Evolutionary conservation across 92 coral and sea anemone species (phyloP), one percentile per base, ranked within the genome.

Genomic region (Epizoanthus rinbou): DNA sequence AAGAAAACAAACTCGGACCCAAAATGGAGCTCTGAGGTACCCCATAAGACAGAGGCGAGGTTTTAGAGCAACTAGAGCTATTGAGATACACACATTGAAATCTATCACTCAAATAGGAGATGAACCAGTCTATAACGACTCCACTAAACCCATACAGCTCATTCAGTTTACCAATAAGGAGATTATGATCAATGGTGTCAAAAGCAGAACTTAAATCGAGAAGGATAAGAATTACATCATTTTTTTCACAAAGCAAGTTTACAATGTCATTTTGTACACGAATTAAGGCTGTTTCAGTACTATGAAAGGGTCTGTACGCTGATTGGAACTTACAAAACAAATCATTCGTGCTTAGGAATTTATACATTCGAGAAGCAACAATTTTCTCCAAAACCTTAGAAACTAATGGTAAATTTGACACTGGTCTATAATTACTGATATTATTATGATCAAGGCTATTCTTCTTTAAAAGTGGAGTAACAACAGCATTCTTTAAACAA

Each of bases 141-240:
- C 69, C 69, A 56, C 56, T 60, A 60, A 78, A 60, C 65, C 83
- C 83, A 78, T 57, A 78, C 56, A 57, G 56, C 17, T 78, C 67
- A 19, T 78, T 64, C 0, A 78, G 83, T 57, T 13, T 78, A 4
- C 67, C 56, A 41, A 60, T 60, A 21, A 78, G 66, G 54, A 78
- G 64, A 60, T 64, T 60, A 24, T 78, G 83, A 60, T 78, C 83
- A 60, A 78, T 78, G 83, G 83, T 78, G 83, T 78, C 83, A 78
- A 78, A 78, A 16, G 83, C 83, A 60, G 83, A 60, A 56, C 83
- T 78, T 11, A 78, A 64, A 37, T 78, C 83, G 50, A 78, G 69
- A 54, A 78, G 69, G 67, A 78, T 66, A 66, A 66, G 72, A 66
- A 66, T 66, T 66, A 66, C 72, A 66, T 66, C 72, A 66, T 25